These are phyloP conservation scores for Nowickia ferox DNA, from an alignment of 2,888 invertebrate genomes.

Conservation along the genomic window DNA sequence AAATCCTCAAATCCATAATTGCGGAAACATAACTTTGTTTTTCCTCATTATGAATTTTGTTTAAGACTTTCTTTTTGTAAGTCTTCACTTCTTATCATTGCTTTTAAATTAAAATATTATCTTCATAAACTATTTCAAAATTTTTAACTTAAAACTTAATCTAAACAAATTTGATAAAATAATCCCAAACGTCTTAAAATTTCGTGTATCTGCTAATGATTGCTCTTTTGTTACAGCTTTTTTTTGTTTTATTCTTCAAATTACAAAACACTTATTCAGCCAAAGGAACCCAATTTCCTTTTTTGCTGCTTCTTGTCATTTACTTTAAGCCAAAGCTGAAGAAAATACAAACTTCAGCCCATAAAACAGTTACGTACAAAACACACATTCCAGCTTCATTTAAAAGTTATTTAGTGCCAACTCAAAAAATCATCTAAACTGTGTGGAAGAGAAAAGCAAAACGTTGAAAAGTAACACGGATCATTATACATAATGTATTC, in stretches of 20 bases:
- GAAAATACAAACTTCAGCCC: neutral
- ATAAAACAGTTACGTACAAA: neutral
- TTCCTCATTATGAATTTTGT: too few species aligned
- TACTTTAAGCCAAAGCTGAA: conserved; percentile 1
- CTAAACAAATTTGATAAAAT: neutral
- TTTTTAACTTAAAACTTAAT: conserved; percentile 13
- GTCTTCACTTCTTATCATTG: neutral
- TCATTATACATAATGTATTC: conserved; percentile 17
- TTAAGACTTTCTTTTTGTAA: too few species aligned
- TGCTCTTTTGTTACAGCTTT: neutral
- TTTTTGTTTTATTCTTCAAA: neutral
- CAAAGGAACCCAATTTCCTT: neutral
- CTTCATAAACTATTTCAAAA: neutral
- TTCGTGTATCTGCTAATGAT: conserved; percentile 19
- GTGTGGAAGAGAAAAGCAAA: neutral
- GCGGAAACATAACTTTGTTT: too few species aligned
- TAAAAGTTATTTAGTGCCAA: conserved; percentile 53
- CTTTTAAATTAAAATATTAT: neutral
- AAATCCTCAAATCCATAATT: too few species aligned
- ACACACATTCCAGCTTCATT: conserved; percentile 23
- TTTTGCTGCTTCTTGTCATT: neutral
- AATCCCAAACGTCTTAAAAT: neutral
- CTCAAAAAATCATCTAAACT: neutral
- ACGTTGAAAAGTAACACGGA: neutral
- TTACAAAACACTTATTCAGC: conserved; percentile 22